Base-by-base conservation (phyloP, 35 echinoderm and acorn worm species). In the Nesometra sesokonis region DNA sequence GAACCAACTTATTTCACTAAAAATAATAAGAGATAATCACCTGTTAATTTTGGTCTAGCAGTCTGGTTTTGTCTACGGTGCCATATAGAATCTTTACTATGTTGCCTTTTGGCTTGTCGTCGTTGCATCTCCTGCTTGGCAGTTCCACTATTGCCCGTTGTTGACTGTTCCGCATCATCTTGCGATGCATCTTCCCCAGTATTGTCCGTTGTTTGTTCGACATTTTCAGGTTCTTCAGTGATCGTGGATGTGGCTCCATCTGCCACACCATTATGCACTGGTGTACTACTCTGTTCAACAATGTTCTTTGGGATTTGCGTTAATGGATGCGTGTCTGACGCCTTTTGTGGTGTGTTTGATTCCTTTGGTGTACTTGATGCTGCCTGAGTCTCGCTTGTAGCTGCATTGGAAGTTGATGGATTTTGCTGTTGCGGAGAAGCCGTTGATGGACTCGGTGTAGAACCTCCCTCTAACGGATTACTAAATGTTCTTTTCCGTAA, bases 371-470 rank as follows among this genome's bases (percentile, higher is more conserved):
- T 19, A 19, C 23, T 27, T 19, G 52, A 17, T 19, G 9, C 2
- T 13, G 9, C 21, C 15, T 43, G 38, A 43, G 38, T 43, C 38
- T 43, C 38, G 38, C 15, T 15, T 27, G 23, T 27, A 67, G 9
- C 52, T 13, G 8, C 52, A 27, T 67, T 67, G 52, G 8, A 17
- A 67, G 52, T 27, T 1, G 52, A 19, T 13, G 8, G 23, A 17
- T 67, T 27, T 27, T 11, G 7, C 23, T 67, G 11, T 19, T 67
- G 52, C 2, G 52, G 52, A 67, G 52, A 3, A 43, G 52, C 52
- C 23, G 52, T 67, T 91, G 21, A 91, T 91, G 35, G 88, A 83
- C 33, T 93, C 91, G 37, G 86, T 84, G 80, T 85, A 82, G n/a
- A 86, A 46, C 32, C 37, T 86, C 21, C 57, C 3, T 79, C 35